These are phyloP conservation scores for Hydrotaea cyrtoneurina DNA, from an alignment of 2,888 invertebrate species.

Conservation along the genomic window DNA sequence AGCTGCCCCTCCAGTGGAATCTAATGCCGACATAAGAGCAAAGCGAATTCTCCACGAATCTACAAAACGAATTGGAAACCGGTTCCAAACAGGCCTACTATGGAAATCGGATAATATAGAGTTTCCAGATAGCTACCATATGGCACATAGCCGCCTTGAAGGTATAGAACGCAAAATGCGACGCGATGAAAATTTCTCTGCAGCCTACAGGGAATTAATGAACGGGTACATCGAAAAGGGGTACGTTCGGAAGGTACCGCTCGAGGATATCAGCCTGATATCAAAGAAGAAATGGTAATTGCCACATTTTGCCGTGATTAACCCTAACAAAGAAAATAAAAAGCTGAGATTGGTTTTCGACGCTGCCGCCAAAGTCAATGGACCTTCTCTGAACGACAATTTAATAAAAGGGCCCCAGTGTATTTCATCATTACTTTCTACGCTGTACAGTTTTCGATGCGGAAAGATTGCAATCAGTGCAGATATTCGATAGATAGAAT, in stretches of 20 bases:
- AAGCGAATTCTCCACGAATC: conserved; percentile 23
- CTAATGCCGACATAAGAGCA: conserved; percentile 18
- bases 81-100: conserved; percentile 56
- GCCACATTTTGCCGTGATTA: conserved; percentile 69
- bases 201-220: conserved; percentile 19
- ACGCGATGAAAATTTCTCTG: conserved; percentile 13
- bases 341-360: conserved; percentile 73
- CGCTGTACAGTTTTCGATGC: background rate
- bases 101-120: conserved; percentile 41
- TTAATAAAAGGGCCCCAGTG: conserved; percentile 74
- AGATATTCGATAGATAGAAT: too few species aligned
- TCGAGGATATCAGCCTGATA: conserved; percentile 38
- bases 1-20: conserved; percentile 12
- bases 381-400: conserved; percentile 64
- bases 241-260: conserved; percentile 43
- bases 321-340: conserved; percentile 71
- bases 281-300: conserved; percentile 69
- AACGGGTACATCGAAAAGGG: conserved; percentile 25
- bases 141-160: conserved; percentile 42
- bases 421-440: conserved; percentile 53
- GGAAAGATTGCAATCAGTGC: too few species aligned
- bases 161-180: conserved; percentile 49
- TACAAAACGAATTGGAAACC: conserved; percentile 31
- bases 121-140: conserved; percentile 41
- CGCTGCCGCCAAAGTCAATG: conserved; percentile 72